Conservation (phyloP, 2,797 vertebrate species). For the Oreochromis grahami region DNA sequence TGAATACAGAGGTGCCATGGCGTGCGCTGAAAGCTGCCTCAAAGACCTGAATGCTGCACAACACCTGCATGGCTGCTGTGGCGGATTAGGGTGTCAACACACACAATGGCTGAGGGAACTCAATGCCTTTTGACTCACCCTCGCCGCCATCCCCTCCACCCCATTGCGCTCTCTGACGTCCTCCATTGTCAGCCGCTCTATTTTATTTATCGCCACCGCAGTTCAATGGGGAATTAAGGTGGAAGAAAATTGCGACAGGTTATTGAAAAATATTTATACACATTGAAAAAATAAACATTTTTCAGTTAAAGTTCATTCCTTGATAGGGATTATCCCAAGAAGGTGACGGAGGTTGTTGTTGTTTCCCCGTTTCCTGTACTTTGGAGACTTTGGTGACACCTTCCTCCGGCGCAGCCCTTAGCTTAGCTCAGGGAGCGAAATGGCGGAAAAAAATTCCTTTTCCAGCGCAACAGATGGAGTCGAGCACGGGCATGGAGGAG, state of each 20-base stretch:
- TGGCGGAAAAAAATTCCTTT: slow-evolving; percentile 18
- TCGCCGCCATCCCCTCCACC: not conserved
- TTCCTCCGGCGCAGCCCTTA: not conserved
- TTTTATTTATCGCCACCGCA: slow-evolving; percentile 55
- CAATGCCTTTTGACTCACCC: slow-evolving; percentile 53
- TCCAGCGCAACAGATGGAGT: slow-evolving; percentile 61
- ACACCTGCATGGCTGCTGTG: slow-evolving; percentile 69
- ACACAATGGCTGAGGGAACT: slow-evolving; percentile 64
- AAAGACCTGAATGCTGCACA: slow-evolving; percentile 67
- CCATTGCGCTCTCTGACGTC: slow-evolving; percentile 19
- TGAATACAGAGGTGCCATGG: slow-evolving; percentile 60
- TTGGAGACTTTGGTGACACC: slow-evolving; percentile 18
- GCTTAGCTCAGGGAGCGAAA: slow-evolving; percentile 7
- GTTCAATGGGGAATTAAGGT: slow-evolving; percentile 56
- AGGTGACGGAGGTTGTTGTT: slow-evolving; percentile 6
- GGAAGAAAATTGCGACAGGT: slow-evolving; percentile 40
- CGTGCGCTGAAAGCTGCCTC: slow-evolving; percentile 58
- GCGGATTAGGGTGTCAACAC: slow-evolving; percentile 73
- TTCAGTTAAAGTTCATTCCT: slow-evolving; percentile 62
- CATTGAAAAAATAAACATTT: slow-evolving; percentile 71
- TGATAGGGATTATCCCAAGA: slow-evolving; percentile 28
- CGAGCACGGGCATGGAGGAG: not conserved
- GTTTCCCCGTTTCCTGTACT: slow-evolving; percentile 3
- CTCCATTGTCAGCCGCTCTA: slow-evolving; percentile 53
- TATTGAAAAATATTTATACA: slow-evolving; percentile 70